Base-by-base conservation (phyloP, 2,797 vertebrate species). In the Enteromius radiatus region DNA sequence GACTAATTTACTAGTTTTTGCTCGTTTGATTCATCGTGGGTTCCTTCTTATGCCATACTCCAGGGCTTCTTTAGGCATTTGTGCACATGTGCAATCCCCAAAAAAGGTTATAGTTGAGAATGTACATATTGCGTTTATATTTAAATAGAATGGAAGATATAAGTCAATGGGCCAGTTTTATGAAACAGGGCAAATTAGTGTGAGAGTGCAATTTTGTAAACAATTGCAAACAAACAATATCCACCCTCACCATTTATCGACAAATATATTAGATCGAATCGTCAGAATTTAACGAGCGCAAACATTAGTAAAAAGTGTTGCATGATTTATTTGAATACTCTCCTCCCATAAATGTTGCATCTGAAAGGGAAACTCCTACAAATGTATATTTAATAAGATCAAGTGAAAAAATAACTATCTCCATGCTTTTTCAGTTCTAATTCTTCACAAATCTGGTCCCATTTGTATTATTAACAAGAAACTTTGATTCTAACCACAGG, bases 201-300 rank as follows among this genome's bases (percentile, higher is more conserved):
- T 8, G 21, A 54, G 21, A 54, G 52, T 9, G 52, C 21, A 54
- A n/a, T 56, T 56, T n/a, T n/a, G n/a, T n/a, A n/a, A n/a, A n/a
- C n/a, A n/a, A 56, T 67, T 21, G 63, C 21, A 36, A 59, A 82
- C 70, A 73, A 76, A 85, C 82, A 80, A 79, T 71, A 84, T 64
- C 71, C 64, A 54, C 19, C 64, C 26, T 26, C 7, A 4, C 0
- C 15, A 5, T 77, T 85, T 43, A 74, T 74, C 45, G 45, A 56
- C 19, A 33, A 64, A 78, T 23, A 47, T 77, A 49, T 65, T 54
- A 59, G 61, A 82, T n/a, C 5, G 12, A 59, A 33, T 33, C 9
- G 15, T 74, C 49, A 4, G 21, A 70, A 56, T 56, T 23, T 56
- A n/a, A 56, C 3, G 3, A 11, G 8, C 9, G 1, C 52, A n/a